phyloP scores from a whole-genome alignment of 2,113 vertebrate genomes.

The Lampris megalopsis region DNA sequence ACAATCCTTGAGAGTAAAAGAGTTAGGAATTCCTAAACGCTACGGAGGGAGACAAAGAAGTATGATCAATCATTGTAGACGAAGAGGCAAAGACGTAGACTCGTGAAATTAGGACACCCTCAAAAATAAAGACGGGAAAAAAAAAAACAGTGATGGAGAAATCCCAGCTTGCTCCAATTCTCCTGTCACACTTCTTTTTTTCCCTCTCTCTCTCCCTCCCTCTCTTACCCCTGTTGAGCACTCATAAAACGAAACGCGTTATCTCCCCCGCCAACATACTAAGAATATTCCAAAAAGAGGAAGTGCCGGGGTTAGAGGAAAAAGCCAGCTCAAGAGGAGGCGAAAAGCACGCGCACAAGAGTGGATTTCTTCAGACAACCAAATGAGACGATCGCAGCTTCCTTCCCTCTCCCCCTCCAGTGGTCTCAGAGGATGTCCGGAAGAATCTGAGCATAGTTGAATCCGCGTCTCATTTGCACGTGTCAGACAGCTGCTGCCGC shows the following conservation, averaged over 20 bases:
- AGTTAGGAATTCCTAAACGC: constrained; percentile 72
- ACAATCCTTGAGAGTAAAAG: constrained; percentile 38
- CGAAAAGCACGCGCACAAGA: constrained; percentile 46
- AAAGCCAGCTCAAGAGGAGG: constrained; percentile 46
- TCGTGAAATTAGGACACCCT: constrained; percentile 69
- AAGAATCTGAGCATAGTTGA: constrained; percentile 71
- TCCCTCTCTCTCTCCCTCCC: constrained; percentile 53
- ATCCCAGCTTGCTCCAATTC: constrained; percentile 73
- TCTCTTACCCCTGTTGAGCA: constrained; percentile 23
- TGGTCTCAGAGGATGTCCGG: constrained; percentile 75
- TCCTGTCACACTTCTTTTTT: constrained; percentile 52
- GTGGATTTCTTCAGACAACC: constrained; percentile 65
- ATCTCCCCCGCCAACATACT: constrained; percentile 38
- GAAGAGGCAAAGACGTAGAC: constrained; percentile 62
- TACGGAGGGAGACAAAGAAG: constrained; percentile 51
- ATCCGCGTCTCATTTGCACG: constrained; percentile 67
- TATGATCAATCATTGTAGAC: constrained; percentile 65
- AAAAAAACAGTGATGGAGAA: constrained; percentile 49
- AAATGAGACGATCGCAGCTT: constrained; percentile 66
- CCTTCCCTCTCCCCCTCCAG: constrained; percentile 63
- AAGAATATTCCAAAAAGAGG: constrained; percentile 62
- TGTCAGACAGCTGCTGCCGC: constrained; percentile 66
- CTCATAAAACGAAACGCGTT: constrained; percentile 65
- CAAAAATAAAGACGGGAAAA: neutral
- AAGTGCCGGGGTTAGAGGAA: constrained; percentile 39